A percentile compares a stretch with the other conserved stretches of the same genome.
Evolutionary conservation across 2,888 invertebrate species (phyloP).

Genomic region (Eilema depressum): DNA sequence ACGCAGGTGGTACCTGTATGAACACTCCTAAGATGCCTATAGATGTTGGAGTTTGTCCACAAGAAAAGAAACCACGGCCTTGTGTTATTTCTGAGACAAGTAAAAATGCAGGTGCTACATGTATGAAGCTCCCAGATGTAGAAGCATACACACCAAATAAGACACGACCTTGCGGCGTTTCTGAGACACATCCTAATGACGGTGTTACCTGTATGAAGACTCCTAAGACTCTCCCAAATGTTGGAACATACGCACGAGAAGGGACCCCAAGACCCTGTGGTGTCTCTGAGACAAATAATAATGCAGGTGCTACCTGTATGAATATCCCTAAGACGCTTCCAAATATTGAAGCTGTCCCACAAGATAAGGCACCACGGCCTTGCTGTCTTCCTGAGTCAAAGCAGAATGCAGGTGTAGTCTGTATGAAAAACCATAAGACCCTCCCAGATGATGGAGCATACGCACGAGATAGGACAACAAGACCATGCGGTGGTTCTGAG

Average conservation of each 20-base stretch:
- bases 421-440: neutral
- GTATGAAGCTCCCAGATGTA: neutral
- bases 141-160: neutral
- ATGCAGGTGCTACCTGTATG: neutral
- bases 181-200: neutral
- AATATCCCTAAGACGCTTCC: neutral
- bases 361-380: neutral
- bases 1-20: neutral
- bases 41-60: neutral
- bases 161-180: neutral
- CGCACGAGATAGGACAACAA: neutral
- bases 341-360: neutral
- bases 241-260: neutral
- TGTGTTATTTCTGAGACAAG: neutral
- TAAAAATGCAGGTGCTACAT: neutral
- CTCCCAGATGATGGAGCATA: neutral
- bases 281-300: neutral
- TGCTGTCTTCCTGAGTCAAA: neutral
- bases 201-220: neutral
- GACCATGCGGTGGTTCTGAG: neutral
- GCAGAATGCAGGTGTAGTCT: neutral
- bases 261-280: neutral
- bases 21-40: neutral
- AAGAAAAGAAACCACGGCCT: neutral
- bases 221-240: neutral